Evolutionary conservation across 2,797 vertebrate species (phyloP), one percentile per base, ranked within the genome.

Genomic region (Bovichtus diacanthus): DNA sequence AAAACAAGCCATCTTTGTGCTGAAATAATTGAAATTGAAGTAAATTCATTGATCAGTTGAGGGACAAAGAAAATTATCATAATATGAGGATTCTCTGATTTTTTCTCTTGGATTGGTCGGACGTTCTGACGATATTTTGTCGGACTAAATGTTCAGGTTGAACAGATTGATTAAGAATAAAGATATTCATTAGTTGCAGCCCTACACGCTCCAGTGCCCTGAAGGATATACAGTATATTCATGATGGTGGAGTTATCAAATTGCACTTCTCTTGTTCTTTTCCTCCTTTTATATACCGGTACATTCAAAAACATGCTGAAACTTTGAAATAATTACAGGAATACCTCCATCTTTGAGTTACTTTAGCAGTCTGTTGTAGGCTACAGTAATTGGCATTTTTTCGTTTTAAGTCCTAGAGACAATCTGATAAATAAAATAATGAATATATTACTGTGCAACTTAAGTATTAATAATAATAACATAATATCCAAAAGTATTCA

Each of bases 401-500:
- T 25, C 16, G 7, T 58, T 41, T 19, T 12, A 2, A 38, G 25
- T 46, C 49, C 19, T 15, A 39, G 25, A 31, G 6, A 49, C n/a
- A 36, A 8, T 62, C 3, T 50, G 7, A 50, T n/a, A n/a, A n/a
- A n/a, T n/a, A n/a, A n/a, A n/a, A n/a, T n/a, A 56, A 68, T 68
- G 0, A 49, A 51, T 73, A 31, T 56, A 18, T 7, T 12, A 34
- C 16, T 53, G 9, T 21, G 25, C 10, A 55, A 59, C 8, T 12
- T 9, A 1, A 21, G 10, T n/a, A n/a, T n/a, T n/a, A n/a, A n/a
- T n/a, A n/a, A n/a, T n/a, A n/a, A n/a, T n/a, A n/a, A n/a, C n/a
- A n/a, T n/a, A 69, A 56, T 59, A 46, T 49, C 8, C 6, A 31
- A 53, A 51, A n/a, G 75, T 65, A 73, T 1, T 84, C 49, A 79